A percentile compares a stretch with the other conserved stretches of the same genome.
These are phyloP conservation scores for Drosophila albomicans DNA, from an alignment of 1,140 invertebrate genomes.

Conservation along the genomic window DNA sequence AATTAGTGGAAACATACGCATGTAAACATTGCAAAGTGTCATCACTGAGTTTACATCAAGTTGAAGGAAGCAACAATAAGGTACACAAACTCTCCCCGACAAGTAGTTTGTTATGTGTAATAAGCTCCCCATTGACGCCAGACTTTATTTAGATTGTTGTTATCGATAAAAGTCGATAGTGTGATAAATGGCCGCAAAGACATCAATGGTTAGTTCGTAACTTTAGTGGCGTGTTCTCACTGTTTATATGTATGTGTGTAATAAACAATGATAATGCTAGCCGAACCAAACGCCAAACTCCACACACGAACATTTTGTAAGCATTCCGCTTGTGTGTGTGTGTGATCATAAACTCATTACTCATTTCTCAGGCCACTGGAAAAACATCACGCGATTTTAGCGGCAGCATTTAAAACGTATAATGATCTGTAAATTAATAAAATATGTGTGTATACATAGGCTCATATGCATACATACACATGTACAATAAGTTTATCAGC, in stretches of 20 bases:
- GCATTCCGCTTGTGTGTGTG: conserved; percentile 13
- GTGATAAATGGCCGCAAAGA: conserved; percentile 56
- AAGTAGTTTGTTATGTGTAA: background rate
- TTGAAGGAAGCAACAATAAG: conserved; percentile 49
- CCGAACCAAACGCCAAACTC: conserved; percentile 9
- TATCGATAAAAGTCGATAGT: conserved; percentile 43
- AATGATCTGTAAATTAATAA: conserved; percentile 47
- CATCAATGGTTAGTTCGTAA: conserved; percentile 46
- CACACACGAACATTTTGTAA: background rate
- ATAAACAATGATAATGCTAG: conserved; percentile 60
- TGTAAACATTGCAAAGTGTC: conserved; percentile 3
- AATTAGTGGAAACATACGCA: conserved; percentile 8
- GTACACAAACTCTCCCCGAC: conserved; percentile 19
- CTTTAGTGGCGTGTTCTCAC: conserved; percentile 67
- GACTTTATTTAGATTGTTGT: conserved; percentile 14
- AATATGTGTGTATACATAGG: conserved; percentile 25
- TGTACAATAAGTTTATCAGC: conserved; percentile 31
- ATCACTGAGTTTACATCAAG: conserved; percentile 39
- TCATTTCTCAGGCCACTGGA: conserved; percentile 49
- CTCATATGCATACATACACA: background rate
- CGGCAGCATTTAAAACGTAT: conserved; percentile 25
- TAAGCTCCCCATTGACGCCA: background rate
- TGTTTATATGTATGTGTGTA: conserved; percentile 31
- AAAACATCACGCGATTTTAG: conserved; percentile 56
- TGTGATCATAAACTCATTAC: conserved; percentile 29